Conservation (phyloP, 2,797 vertebrate genomes). For the Gambusia yucatana region DNA sequence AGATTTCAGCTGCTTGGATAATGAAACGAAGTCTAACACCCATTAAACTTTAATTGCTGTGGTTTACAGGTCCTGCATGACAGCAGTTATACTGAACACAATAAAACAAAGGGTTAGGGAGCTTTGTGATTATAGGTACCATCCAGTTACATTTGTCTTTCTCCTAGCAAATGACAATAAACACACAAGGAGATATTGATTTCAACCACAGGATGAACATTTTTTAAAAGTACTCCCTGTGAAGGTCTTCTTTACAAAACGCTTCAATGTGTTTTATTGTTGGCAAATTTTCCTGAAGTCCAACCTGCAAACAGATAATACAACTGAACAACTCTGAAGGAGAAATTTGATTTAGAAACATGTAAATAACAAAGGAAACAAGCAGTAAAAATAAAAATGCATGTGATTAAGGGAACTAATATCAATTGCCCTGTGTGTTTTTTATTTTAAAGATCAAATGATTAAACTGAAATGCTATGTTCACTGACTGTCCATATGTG, state of each 20-base stretch:
- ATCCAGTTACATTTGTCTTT: not conserved
- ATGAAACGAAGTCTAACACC: conserved; percentile 14
- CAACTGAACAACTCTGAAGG: not conserved
- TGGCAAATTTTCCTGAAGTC: not conserved
- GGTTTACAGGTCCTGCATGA: conserved; percentile 31
- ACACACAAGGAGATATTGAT: not conserved
- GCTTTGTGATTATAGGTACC: not conserved
- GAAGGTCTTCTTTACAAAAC: not conserved
- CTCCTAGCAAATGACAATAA: not conserved
- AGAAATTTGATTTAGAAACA: not conserved
- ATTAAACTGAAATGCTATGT: not conserved
- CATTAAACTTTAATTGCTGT: conserved; percentile 38
- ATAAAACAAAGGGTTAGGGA: not conserved
- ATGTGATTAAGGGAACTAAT: not conserved
- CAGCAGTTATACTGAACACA: conserved; percentile 7
- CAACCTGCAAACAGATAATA: not conserved
- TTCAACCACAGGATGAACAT: not conserved
- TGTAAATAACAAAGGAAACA: not conserved
- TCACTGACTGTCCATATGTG: not conserved
- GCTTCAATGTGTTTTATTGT: not conserved
- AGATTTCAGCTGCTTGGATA: conserved; percentile 34
- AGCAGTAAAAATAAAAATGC: not conserved
- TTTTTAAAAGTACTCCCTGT: not conserved
- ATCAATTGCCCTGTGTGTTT: not conserved
- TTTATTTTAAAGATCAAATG: not conserved